These are phyloP conservation scores for Myrmecobius fasciatus DNA, from an alignment of 2,113 vertebrate species.

Conservation along the genomic window DNA sequence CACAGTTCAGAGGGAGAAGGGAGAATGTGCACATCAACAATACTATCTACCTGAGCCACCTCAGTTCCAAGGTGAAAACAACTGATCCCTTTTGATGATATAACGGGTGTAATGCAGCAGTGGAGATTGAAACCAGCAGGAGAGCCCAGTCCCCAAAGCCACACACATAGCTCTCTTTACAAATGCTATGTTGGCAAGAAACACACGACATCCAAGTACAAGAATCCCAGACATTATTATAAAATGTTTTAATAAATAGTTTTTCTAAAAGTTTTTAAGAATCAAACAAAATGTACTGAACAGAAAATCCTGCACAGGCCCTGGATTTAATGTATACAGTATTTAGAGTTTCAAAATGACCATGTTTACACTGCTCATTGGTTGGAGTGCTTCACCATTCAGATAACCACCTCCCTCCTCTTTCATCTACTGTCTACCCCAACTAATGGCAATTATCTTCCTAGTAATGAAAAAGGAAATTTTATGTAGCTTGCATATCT, in stretches of 20 bases:
- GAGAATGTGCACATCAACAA: not conserved
- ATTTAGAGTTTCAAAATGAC: conserved; percentile 83
- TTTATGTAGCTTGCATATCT: not conserved
- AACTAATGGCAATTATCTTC: not conserved
- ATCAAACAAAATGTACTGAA: conserved; percentile 90
- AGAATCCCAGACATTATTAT: conserved; percentile 84
- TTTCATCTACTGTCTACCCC: not conserved
- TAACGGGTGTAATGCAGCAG: not conserved
- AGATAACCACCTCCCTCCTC: not conserved
- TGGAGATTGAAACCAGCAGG: not conserved
- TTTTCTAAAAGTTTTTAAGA: conserved; percentile 80
- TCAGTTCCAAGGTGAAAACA: not conserved
- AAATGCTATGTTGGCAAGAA: not conserved
- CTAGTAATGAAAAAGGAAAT: not conserved
- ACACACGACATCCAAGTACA: not conserved
- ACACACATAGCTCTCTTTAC: not conserved
- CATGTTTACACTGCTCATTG: conserved; percentile 72
- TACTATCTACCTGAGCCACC: not conserved
- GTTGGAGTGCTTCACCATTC: not conserved
- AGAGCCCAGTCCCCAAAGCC: not conserved
- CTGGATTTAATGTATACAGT: conserved; percentile 87
- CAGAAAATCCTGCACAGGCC: conserved; percentile 88
- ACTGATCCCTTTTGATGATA: not conserved
- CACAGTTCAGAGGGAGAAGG: not conserved
- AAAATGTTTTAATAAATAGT: conserved; percentile 97